phyloP scores from a whole-genome alignment of 1,140 invertebrate genomes.

The Phymorhynchus buccinoides region DNA sequence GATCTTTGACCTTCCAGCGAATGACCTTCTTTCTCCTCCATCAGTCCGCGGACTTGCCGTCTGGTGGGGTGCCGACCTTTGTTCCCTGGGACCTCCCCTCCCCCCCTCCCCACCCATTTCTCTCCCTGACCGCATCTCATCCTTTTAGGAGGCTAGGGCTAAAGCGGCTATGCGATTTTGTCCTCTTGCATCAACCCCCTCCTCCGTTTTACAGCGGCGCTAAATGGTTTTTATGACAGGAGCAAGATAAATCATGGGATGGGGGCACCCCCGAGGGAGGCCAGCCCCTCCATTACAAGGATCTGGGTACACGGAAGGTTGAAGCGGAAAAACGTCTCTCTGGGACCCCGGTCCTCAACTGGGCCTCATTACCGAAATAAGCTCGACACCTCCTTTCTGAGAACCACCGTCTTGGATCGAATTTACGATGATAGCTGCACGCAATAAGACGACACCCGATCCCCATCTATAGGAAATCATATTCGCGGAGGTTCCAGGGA shows the following conservation, averaged over 20 bases:
- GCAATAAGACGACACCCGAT: conserved; percentile 28
- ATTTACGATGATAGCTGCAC: conserved; percentile 28
- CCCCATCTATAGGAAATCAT: conserved; percentile 29
- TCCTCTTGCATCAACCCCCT: conserved; percentile 32
- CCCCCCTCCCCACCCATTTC: not conserved
- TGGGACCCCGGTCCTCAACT: not conserved
- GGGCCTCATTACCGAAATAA: conserved; percentile 36
- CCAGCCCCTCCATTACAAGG: conserved; percentile 28
- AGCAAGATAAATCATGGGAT: conserved; percentile 38
- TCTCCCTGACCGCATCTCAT: conserved; percentile 23
- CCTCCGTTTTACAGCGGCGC: conserved; percentile 34
- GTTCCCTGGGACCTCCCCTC: not conserved
- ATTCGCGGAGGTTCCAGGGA: conserved; percentile 1
- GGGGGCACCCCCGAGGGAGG: not conserved
- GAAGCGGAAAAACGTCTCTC: conserved; percentile 21
- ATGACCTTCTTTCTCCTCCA: conserved; percentile 1
- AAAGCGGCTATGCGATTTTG: conserved; percentile 23
- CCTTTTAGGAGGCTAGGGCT: conserved; percentile 23
- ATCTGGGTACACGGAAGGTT: conserved; percentile 31
- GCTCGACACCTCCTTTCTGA: conserved; percentile 28
- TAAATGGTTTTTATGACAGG: conserved; percentile 40
- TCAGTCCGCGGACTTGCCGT: not conserved
- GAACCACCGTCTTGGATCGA: conserved; percentile 29
- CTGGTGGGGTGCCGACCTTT: not conserved
- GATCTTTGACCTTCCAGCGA: not conserved